These are phyloP conservation scores for Xiphorhynchus elegans DNA, from an alignment of 2,113 vertebrate species.

Conservation along the genomic window DNA sequence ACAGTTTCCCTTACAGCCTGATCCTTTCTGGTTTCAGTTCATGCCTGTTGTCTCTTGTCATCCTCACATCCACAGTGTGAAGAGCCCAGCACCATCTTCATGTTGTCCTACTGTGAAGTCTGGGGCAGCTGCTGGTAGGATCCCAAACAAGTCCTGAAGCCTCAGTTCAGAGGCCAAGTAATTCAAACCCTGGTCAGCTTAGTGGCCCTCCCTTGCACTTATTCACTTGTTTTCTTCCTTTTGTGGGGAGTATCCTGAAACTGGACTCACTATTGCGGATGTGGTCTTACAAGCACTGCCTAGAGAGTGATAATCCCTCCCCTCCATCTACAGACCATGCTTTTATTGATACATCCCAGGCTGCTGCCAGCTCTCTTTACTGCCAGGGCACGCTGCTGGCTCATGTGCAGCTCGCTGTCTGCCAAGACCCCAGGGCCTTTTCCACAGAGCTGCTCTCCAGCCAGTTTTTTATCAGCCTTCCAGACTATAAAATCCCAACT, in stretches of 20 bases:
- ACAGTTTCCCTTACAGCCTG: not conserved
- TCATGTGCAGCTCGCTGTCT: not conserved
- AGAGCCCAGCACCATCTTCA: not conserved
- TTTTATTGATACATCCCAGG: not conserved
- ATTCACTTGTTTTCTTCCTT: not conserved
- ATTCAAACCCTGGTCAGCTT: not conserved
- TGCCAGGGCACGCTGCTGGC: slow-evolving; percentile 24
- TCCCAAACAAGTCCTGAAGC: not conserved
- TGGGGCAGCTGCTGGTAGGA: not conserved
- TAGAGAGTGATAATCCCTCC: not conserved
- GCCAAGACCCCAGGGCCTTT: slow-evolving; percentile 30
- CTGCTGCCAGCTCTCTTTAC: not conserved
- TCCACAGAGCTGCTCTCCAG: not conserved
- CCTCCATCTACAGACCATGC: not conserved
- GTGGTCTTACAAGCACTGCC: not conserved
- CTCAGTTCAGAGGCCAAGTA: not conserved
- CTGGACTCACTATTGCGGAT: not conserved
- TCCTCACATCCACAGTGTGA: not conserved
- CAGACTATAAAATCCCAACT: not conserved
- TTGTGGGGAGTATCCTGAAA: not conserved
- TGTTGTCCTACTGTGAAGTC: not conserved
- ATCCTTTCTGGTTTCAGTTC: not conserved
- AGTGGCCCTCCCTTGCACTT: not conserved
- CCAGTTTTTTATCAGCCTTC: not conserved
- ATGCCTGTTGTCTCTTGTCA: not conserved